A percentile compares a stretch with the other conserved stretches of the same genome.
These are phyloP conservation scores for Sinohyriopsis cumingii DNA, from an alignment of 2,888 invertebrate genomes.

Conservation along the genomic window DNA sequence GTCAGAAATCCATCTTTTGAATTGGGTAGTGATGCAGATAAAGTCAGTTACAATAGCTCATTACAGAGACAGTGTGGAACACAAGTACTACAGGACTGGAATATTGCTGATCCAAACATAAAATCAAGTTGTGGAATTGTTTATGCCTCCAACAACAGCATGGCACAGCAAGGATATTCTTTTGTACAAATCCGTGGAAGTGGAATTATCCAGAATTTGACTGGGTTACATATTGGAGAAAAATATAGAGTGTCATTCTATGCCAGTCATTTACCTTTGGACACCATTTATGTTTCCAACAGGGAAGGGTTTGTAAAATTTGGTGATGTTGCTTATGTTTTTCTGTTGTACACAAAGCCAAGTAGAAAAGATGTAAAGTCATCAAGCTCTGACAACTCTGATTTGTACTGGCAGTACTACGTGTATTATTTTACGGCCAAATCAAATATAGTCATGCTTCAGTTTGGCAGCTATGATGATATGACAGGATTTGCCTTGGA, in stretches of 20 bases:
- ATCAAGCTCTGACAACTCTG: background rate
- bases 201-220: slow-evolving; percentile 5
- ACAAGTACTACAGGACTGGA: background rate
- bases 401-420: slow-evolving; percentile 25
- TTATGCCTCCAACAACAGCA: background rate
- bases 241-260: slow-evolving; percentile 17
- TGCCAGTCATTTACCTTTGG: slow-evolving; percentile 17
- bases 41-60: background rate
- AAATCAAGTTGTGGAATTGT: background rate
- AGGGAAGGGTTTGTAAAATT: slow-evolving; percentile 16
- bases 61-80: background rate
- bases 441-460: slow-evolving; percentile 1
- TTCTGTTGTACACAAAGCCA: slow-evolving; percentile 23
- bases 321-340: slow-evolving; percentile 12
- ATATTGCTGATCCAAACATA: slow-evolving; percentile 1
- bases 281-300: slow-evolving; percentile 8
- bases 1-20: slow-evolving; percentile 22
- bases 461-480: slow-evolving; percentile 8
- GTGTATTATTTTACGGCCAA: slow-evolving; percentile 12
- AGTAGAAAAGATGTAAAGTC: background rate
- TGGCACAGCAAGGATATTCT: slow-evolving; percentile 2
- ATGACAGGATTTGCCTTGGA: slow-evolving; percentile 17
- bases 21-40: background rate
- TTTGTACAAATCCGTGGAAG: slow-evolving; percentile 7
- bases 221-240: background rate